Evolutionary conservation across 2,888 invertebrate genomes (phyloP).

Genomic region (Conops quadrifasciatus): DNA sequence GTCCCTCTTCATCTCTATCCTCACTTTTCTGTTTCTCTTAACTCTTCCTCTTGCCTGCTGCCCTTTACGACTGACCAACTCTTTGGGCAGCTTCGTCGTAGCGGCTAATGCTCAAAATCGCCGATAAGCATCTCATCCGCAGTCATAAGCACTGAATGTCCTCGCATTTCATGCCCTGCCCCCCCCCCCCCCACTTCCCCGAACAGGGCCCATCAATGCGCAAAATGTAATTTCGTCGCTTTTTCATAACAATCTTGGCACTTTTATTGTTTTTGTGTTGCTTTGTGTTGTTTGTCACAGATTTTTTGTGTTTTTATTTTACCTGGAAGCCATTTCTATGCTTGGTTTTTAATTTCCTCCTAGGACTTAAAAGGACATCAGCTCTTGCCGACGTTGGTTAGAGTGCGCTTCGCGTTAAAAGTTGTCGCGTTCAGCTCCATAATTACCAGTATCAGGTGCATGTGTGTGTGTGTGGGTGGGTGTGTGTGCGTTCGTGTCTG

Average conservation of each 20-base stretch:
- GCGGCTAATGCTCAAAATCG: neutral
- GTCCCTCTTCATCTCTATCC: too few species aligned
- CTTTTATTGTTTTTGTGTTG: neutral
- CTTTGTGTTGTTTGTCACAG: too few species aligned
- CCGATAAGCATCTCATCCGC: constrained; percentile 29
- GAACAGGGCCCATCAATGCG: too few species aligned
- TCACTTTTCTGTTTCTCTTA: too few species aligned
- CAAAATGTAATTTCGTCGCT: constrained; percentile 7
- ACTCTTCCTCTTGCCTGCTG: neutral
- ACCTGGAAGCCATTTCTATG: neutral
- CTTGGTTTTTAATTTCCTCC: constrained; percentile 29
- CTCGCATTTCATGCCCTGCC: too few species aligned
- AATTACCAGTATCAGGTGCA: neutral
- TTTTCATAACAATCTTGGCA: neutral
- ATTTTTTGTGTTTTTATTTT: neutral
- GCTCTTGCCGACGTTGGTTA: constrained; percentile 3
- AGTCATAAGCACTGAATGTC: constrained; percentile 5
- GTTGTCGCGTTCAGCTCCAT: neutral
- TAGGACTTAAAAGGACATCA: constrained; percentile 27
- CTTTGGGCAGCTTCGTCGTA: neutral
- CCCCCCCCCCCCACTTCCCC: too few species aligned
- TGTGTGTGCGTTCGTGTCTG: constrained; percentile 6
- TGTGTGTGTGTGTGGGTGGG: neutral
- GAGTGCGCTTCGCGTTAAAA: constrained; percentile 4
- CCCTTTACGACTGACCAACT: neutral